phyloP scores from a whole-genome alignment of 2,888 invertebrate genomes.

The Amphipyra tragopoginis region DNA sequence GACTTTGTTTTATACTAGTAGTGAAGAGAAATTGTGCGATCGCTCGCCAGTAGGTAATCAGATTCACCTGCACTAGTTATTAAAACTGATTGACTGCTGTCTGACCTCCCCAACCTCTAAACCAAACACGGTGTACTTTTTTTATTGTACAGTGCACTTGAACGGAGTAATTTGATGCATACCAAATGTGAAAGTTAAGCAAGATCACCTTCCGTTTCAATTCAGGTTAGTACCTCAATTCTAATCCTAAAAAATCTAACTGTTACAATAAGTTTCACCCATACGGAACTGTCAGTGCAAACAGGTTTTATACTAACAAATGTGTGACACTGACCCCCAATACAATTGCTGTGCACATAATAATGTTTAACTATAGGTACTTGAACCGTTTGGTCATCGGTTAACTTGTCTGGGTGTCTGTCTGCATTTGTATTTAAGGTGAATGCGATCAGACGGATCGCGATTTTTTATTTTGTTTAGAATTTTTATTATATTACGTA shows the following conservation, averaged over 20 bases:
- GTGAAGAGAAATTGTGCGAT: too few species aligned
- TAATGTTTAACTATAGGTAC: constrained; percentile 15
- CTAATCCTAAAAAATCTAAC: constrained; percentile 1
- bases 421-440: neutral
- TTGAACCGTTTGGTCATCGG: constrained; percentile 21
- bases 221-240: neutral
- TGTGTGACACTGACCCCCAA: constrained; percentile 43
- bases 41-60: too few species aligned
- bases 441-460: too few species aligned
- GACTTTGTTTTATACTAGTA: too few species aligned
- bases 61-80: too few species aligned
- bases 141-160: neutral
- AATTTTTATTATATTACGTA: too few species aligned
- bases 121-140: too few species aligned
- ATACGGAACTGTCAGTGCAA: constrained; percentile 25
- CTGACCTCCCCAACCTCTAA: too few species aligned
- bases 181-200: too few species aligned
- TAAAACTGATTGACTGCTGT: too few species aligned
- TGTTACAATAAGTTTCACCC: constrained; percentile 29
- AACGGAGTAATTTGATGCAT: neutral
- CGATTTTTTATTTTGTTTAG: too few species aligned
- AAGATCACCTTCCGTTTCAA: neutral
- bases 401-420: constrained; percentile 13
- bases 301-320: constrained; percentile 31
- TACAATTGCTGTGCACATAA: constrained; percentile 21